Evolutionary conservation across 2,888 invertebrate species (phyloP), one percentile per base, ranked within the genome.

Genomic region (Hecatera dysodea): DNA sequence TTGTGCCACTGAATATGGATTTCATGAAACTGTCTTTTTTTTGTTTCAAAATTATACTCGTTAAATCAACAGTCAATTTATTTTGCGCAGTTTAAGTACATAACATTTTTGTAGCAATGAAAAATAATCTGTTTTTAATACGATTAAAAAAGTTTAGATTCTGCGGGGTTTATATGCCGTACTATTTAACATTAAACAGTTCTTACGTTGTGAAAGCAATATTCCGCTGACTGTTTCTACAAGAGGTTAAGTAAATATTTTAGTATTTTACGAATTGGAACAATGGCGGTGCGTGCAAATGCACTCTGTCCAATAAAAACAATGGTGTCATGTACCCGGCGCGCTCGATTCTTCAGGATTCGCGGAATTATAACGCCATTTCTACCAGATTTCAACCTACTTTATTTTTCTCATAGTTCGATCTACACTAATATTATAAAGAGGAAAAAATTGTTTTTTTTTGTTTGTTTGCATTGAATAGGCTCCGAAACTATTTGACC

Each of bases 181-280:
- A 39, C 15, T 33, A 62, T 52, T 46, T 53, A n/a, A 24, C 1
- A 46, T 24, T 48, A 33, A 6, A 59, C 24, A 44, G 39, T 33
- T 61, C 36, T 62, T 75, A 48, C 11, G 46, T 79, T 56, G 52
- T 74, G 44, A 64, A 67, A 64, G 55, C 62, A 50, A 60, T 60
- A 68, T 24, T 29, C 22, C 55, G 63, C 50, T 50, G 36, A 59
- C 29, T 50, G 8, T 27, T 61, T 48, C n/a, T n/a, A 53, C 17
- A 56, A 62, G 27, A 39, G 55, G 55, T 29, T 76, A 56, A 24
- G 46, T 60, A 66, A 69, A 75, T 75, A 78, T 74, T 68, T 55
- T 68, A 75, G 68, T 78, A 82, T 76, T 77, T 81, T 83, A 80
- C 65, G 60, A 81, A 85, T 78, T 75, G 70, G 78, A 84, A 88